A percentile compares a stretch with the other conserved stretches of the same genome.
Evolutionary conservation across 1,140 invertebrate species (phyloP).

Genomic region (Eurosta solidaginis): DNA sequence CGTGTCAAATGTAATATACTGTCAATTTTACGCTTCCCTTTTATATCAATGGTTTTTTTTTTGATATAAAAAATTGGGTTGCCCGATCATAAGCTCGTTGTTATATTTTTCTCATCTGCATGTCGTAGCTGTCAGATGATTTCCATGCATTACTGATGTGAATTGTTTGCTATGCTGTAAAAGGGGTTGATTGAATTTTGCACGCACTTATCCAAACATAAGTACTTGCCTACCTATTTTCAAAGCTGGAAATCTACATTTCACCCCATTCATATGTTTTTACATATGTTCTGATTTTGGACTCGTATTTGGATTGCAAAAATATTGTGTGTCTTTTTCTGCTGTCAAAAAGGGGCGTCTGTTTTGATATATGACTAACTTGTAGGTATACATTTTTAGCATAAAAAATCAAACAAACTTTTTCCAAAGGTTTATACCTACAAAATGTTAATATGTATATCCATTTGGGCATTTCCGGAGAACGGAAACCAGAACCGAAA

Average conservation of each 20-base stretch:
- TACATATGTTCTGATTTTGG: neutral
- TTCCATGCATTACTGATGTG: neutral
- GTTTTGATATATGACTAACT: neutral
- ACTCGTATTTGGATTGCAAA: neutral
- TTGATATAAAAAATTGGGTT: neutral
- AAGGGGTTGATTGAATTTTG: neutral
- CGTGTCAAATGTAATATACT: neutral
- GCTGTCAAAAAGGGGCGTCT: neutral
- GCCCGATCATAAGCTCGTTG: neutral
- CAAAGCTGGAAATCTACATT: neutral
- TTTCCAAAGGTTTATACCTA: neutral
- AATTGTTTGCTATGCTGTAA: neutral
- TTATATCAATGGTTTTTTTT: neutral
- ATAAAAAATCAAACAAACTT: neutral
- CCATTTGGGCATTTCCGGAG: too few relatives aligned
- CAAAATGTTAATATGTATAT: neutral
- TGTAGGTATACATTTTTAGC: neutral
- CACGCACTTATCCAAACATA: slow-evolving; percentile 1
- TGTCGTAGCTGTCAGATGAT: neutral
- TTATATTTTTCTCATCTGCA: neutral
- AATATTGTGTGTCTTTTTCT: neutral
- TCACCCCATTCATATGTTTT: neutral
- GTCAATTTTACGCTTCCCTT: neutral
- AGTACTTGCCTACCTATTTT: neutral
- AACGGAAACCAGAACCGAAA: neutral